Evolutionary conservation across 2,888 invertebrate genomes (phyloP), one percentile per base, ranked within the genome.

Genomic region (Sesia apiformis): DNA sequence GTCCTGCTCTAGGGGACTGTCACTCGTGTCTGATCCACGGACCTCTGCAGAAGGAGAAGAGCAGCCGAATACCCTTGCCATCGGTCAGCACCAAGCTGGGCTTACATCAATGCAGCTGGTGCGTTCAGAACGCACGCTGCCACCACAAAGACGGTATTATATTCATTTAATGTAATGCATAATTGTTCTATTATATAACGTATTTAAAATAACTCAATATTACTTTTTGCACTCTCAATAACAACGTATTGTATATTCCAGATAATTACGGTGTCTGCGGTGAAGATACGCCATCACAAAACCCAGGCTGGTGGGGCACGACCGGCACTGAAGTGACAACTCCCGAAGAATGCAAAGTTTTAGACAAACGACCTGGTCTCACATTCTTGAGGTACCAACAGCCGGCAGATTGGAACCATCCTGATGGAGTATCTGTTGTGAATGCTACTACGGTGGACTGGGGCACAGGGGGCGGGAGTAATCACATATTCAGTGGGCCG

Each of bases 41-140:
- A 38, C 84, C 92, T n/a, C 83, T 91, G 5, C 84, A 76, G 38
- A 78, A 77, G 23, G 75, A 76, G 60, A 90, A 78, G 57, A 72
- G 63, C 53, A 64, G 76, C 1, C 76, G 87, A 3, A 67, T 73
- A 0, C 76, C 84, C 0, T 70, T 91, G 55, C 85, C 90, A 2
- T 90, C 90, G 2, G 94, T 95, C 52, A 94, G 95, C 53, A 93
- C 93, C 63, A 95, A 95, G 70, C 78, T 96, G 54, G 94, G 95
- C 38, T 82, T 96, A 3, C 94, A 94, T 54, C 94, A 95, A 64
- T 97, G 96, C 72, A 94, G 94, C 49, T 98, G 98, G 97, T 98
- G 97, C 76, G 97, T 98, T 3, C 97, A 97, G 74, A 96, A 96
- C 72, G 96, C 96, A 0, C 91, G 95, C 49, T 98, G 98, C 73